These are phyloP conservation scores for Rhabdophis nuchalis DNA, from an alignment of 2,797 vertebrate species.

Conservation along the genomic window DNA sequence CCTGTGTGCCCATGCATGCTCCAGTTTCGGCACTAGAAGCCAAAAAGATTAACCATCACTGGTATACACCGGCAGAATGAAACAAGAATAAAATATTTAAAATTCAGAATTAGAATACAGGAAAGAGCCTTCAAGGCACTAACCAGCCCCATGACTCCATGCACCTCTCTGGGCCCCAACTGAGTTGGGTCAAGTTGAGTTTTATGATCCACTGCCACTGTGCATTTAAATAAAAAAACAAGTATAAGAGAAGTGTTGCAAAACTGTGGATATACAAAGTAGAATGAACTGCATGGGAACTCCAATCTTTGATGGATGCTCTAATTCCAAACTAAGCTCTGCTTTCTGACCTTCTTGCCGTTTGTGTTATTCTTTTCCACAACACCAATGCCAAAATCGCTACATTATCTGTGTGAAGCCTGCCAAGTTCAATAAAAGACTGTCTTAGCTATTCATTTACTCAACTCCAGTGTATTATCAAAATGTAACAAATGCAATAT, in stretches of 20 bases:
- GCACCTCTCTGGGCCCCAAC: not conserved
- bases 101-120: not conserved
- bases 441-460: slow-evolving; percentile 39
- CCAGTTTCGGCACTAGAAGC: too few relatives aligned
- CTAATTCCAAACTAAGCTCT: slow-evolving; percentile 29
- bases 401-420: slow-evolving; percentile 40
- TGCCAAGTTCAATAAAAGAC: slow-evolving; percentile 55
- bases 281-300: slow-evolving; percentile 21
- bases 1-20: too few relatives aligned
- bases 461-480: slow-evolving; percentile 41
- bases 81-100: not conserved
- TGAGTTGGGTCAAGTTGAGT: not conserved
- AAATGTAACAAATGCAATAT: slow-evolving; percentile 18
- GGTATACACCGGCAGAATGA: too few relatives aligned
- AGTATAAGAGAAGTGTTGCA: slow-evolving; percentile 31
- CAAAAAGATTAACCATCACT: too few relatives aligned
- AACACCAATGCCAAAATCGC: slow-evolving; percentile 31
- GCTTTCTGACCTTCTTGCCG: slow-evolving; percentile 14
- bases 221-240: slow-evolving; percentile 35
- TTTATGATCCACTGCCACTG: slow-evolving; percentile 37
- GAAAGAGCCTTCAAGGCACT: not conserved
- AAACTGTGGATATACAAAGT: slow-evolving; percentile 17
- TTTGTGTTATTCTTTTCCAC: slow-evolving; percentile 41
- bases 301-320: slow-evolving; percentile 27
- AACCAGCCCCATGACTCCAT: not conserved